phyloP scores from a whole-genome alignment of 2,797 vertebrate species.

The Cossypha dichroa region DNA sequence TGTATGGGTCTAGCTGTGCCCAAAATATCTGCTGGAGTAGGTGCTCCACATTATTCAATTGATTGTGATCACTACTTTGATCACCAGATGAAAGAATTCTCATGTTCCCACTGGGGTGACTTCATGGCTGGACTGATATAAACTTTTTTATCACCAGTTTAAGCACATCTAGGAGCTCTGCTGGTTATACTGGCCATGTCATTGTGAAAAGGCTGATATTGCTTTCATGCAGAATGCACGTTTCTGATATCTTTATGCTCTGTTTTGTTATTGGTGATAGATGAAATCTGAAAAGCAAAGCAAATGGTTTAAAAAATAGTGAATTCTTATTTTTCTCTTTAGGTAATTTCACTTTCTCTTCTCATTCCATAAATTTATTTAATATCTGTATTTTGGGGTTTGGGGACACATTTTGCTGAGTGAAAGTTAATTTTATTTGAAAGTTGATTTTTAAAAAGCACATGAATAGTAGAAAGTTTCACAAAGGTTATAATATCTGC shows the following conservation, averaged over 20 bases:
- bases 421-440: background rate
- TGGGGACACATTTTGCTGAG: background rate
- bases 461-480: background rate
- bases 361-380: background rate
- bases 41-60: background rate
- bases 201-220: background rate
- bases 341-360: background rate
- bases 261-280: background rate
- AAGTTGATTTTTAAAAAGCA: background rate
- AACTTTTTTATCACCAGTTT: background rate
- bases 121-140: background rate
- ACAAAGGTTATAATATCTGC: background rate
- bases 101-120: background rate
- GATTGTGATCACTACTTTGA: background rate
- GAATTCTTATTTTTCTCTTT: background rate
- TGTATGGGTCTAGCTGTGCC: background rate
- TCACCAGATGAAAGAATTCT: background rate
- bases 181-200: background rate
- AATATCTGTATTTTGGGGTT: background rate
- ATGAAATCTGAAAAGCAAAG: background rate
- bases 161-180: background rate
- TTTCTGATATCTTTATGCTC: background rate
- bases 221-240: background rate
- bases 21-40: background rate
- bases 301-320: background rate